Base-by-base conservation (phyloP, 2,113 vertebrate genomes). In the Apistogramma diplotaenia region DNA sequence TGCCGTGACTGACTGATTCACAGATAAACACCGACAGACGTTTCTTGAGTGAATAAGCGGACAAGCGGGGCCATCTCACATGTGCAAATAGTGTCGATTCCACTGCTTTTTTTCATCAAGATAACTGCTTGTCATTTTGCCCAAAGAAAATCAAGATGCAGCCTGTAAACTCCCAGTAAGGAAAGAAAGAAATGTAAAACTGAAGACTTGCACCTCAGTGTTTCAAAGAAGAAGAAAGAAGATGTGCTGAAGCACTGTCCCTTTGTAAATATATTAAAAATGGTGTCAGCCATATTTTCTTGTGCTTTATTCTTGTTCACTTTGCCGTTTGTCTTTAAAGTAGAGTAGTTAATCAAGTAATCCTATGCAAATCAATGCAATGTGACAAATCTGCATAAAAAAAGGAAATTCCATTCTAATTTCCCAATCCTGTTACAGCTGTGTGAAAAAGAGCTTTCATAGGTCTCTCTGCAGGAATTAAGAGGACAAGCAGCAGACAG, bases 1-100 rank as follows among this genome's bases (percentile, higher is more conserved):
- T 0, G 75, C 65, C 0, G 5, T 8, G 25, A 78, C 79, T 33
- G 85, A 79, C 84, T 89, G 86, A 85, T 29, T 53, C 81, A 56
- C 75, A 19, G 78, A 79, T 12, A 77, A 74, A 67, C 27, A 12
- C 33, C 18, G 19, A 73, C 25, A 73, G 16, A 23, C 9, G 57
- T 8, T 59, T 59, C 23, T 46, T 19, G 1, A 15, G 11, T 9
- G 25, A 73, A 56, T 40, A 55, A 58, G 8, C n/a, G 46, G 15
- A 33, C 29, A 23, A 16, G 11, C 3, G 15, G 10, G 1, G 46
- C 29, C n/a, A 19, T 21, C 84, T 8, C 18, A 65, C 72, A 73
- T 31, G 60, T 37, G 25, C 16, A 73, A 46, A 35, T 60, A 71
- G 7, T 76, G 58, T 71, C n/a, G 53, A 81, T 70, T 62, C 62